A percentile compares a stretch with the other conserved stretches of the same genome.
phyloP scores from a whole-genome alignment of 2,113 vertebrate genomes.

The Rousettus leschenaultii region DNA sequence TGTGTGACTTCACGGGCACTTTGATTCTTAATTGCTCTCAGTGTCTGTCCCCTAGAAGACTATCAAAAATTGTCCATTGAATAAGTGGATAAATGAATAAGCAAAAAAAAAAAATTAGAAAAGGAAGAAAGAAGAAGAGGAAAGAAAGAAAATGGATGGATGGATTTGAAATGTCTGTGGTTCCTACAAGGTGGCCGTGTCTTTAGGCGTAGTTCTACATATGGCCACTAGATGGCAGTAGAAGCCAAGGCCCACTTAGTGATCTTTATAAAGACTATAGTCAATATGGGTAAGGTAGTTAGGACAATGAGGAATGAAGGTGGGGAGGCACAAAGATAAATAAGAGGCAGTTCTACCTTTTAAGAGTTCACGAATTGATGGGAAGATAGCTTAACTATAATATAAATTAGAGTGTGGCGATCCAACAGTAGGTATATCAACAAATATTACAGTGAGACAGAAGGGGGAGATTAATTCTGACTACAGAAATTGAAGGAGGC shows the following conservation, averaged over 20 bases:
- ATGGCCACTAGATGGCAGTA: conserved; percentile 56
- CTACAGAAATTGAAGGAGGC: not conserved
- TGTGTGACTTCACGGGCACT: not conserved
- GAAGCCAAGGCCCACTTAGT: not conserved
- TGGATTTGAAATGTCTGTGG: not conserved
- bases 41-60: not conserved
- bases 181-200: not conserved
- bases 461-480: not conserved
- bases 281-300: not conserved
- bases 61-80: not conserved
- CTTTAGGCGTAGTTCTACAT: not conserved
- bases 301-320: not conserved
- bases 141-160: not conserved
- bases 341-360: not conserved
- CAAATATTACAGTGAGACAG: not conserved
- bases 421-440: not conserved
- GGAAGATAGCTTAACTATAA: not conserved
- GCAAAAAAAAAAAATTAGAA: not conserved
- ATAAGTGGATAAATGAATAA: not conserved
- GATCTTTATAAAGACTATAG: not conserved
- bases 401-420: not conserved
- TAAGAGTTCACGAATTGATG: not conserved
- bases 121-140: not conserved
- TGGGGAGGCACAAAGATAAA: not conserved
- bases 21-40: not conserved